Evolutionary conservation across 2,113 vertebrate genomes (phyloP).

Genomic region (Typhlomys cinereus): DNA sequence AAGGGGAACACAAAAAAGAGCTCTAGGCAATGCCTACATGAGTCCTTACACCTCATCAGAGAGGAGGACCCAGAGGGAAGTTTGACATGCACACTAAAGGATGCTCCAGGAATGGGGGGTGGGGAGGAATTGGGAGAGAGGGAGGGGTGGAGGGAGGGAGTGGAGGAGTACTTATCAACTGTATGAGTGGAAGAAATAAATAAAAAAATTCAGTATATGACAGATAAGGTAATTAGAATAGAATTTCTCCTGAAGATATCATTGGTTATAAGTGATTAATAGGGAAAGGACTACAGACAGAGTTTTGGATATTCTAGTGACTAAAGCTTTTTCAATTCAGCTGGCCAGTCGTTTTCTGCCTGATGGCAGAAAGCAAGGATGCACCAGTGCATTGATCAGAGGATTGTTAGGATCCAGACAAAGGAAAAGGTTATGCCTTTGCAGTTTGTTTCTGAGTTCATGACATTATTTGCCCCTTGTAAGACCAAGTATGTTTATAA

Average conservation of each 20-base stretch:
- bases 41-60: too few relatives aligned
- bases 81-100: too few relatives aligned
- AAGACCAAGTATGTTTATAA: constrained; percentile 2
- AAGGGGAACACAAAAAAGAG: too few relatives aligned
- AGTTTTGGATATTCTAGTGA: neutral
- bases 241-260: neutral
- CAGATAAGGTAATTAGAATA: too few relatives aligned
- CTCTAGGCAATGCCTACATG: too few relatives aligned
- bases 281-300: neutral
- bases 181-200: too few relatives aligned
- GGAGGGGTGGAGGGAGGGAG: too few relatives aligned
- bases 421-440: constrained; percentile 17
- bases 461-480: constrained; percentile 22
- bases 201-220: too few relatives aligned
- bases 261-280: neutral
- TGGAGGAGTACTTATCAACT: too few relatives aligned
- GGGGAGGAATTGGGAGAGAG: too few relatives aligned
- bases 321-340: neutral
- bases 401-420: neutral
- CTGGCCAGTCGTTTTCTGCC: neutral
- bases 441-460: constrained; percentile 35
- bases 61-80: too few relatives aligned
- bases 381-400: neutral
- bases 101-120: too few relatives aligned
- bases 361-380: neutral